A percentile compares a stretch with the other conserved stretches of the same genome.
These are phyloP conservation scores for Chromis chromis DNA, from an alignment of 2,797 vertebrate genomes.

Conservation along the genomic window DNA sequence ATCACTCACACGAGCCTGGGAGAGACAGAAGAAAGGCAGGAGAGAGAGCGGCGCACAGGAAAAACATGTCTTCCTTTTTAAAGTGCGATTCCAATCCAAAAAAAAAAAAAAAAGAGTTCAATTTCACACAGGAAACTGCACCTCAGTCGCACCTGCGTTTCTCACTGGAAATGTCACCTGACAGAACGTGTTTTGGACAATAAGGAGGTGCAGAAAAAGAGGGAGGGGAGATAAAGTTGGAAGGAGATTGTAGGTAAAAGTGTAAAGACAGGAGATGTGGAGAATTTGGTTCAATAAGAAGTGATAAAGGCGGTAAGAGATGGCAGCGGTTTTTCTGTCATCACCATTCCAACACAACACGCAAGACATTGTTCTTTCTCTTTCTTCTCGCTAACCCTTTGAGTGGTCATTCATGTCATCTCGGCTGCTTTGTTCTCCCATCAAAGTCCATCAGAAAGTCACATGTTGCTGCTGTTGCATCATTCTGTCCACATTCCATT, in stretches of 20 bases:
- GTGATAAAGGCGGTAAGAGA: constrained; percentile 19
- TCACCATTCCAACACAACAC: constrained; percentile 25
- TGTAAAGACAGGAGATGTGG: constrained; percentile 21
- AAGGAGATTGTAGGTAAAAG: constrained; percentile 1
- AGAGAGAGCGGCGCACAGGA: background rate
- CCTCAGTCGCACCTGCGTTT: constrained; percentile 2
- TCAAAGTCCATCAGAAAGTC: constrained; percentile 47
- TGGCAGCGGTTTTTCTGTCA: constrained; percentile 17
- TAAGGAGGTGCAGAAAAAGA: background rate
- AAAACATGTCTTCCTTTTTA: constrained; percentile 31
- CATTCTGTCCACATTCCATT: constrained; percentile 19
- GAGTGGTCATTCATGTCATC: constrained; percentile 36
- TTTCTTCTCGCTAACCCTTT: constrained; percentile 38
- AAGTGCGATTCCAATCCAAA: constrained; percentile 34
- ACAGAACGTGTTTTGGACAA: constrained; percentile 31
- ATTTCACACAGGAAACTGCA: constrained; percentile 29
- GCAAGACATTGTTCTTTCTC: constrained; percentile 38
- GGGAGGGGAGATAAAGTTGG: background rate
- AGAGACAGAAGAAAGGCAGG: constrained; percentile 31
- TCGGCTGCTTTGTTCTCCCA: constrained; percentile 32
- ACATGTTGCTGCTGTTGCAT: constrained; percentile 28
- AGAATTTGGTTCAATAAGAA: constrained; percentile 34
- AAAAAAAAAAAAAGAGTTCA: background rate
- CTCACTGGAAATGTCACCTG: constrained; percentile 43
- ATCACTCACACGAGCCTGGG: constrained; percentile 50